These are phyloP conservation scores for Drosophila repletoides DNA, from an alignment of 1,140 invertebrate species.

Conservation along the genomic window DNA sequence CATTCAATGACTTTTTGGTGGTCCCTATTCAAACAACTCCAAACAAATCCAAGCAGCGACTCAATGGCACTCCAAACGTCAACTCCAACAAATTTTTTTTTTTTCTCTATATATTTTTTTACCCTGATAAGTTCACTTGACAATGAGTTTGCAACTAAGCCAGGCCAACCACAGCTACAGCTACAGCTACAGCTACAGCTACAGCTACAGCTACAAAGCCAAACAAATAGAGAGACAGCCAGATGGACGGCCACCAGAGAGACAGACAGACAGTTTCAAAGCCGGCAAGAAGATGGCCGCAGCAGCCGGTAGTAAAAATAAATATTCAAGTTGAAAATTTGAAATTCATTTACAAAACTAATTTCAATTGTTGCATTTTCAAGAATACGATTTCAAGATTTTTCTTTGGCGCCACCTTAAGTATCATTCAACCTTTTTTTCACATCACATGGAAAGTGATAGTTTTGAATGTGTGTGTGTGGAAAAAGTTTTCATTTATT, in stretches of 20 bases:
- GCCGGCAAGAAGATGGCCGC: conserved; percentile 28
- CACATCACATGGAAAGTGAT: conserved; percentile 62
- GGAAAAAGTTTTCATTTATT: neutral
- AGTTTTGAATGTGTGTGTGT: conserved; percentile 18
- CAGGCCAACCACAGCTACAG: conserved; percentile 53
- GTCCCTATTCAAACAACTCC: conserved; percentile 80
- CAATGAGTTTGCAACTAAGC: conserved; percentile 80
- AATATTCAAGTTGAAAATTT: conserved; percentile 71
- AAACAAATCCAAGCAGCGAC: conserved; percentile 77
- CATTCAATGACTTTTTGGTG: conserved; percentile 80
- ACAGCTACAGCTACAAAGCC: neutral
- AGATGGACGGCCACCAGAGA: neutral
- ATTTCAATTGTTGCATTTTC: conserved; percentile 77
- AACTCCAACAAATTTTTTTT: conserved; percentile 70
- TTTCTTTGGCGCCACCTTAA: conserved; percentile 73
- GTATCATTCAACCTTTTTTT: conserved; percentile 50
- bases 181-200: conserved; percentile 1
- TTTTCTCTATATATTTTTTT: too few relatives aligned
- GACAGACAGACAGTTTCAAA: conserved; percentile 1
- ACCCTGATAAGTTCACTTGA: conserved; percentile 76
- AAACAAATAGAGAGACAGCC: neutral
- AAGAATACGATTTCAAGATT: conserved; percentile 51
- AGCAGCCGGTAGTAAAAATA: conserved; percentile 72
- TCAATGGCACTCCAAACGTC: conserved; percentile 77
- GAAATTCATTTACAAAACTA: conserved; percentile 79